Base-by-base conservation (phyloP, 2,797 vertebrate genomes). In the Lepidocolaptes lacrymiger region DNA sequence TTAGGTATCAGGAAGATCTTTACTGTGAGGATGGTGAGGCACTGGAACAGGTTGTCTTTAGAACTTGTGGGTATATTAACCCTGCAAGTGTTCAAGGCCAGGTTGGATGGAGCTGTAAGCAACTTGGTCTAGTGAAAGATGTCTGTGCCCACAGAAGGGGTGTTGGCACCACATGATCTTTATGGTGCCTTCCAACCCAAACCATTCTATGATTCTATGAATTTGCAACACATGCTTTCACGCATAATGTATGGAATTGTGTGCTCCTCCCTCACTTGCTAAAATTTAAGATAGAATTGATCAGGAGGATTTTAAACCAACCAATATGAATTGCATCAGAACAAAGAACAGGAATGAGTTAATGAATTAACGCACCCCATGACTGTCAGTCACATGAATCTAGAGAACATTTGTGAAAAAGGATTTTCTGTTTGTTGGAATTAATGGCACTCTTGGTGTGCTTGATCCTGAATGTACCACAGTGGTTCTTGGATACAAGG, bases 391-490 rank as follows among this genome's bases (percentile, higher is more conserved):
- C 15, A 14, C 12, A 36, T 9, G 14, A 82, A 58, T 28, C 43
- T 43, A 58, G 9, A 62, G 7, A 81, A 30, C 9, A 16, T 32
- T 32, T 48, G 4, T 62, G 52, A 89, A 54, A 39, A 58, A 12
- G 46, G 3, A 4, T 71, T 51, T 73, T 54, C 28, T 84, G 0
- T 26, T 37, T 79, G 3, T 46, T 37, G 27, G 10, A 85, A 36
- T 41, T 59, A 68, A 69, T 21, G 5, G 6, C 41, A 20, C 8
- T 71, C 54, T 19, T 0, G 0, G 7, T 22, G 5, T 41, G 10
- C 28, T 39, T 73, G 24, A 44, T 55, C 6, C 37, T 66, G 39
- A 43, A 0, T 43, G 39, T 23, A 28, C 2, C 3, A 4, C 3
- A 5, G 12, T 55, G 23, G 4, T 8, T 49, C 7, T 72, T 20